Conservation (phyloP, 2,888 invertebrate species). For the Epinotia brunnichana region DNA sequence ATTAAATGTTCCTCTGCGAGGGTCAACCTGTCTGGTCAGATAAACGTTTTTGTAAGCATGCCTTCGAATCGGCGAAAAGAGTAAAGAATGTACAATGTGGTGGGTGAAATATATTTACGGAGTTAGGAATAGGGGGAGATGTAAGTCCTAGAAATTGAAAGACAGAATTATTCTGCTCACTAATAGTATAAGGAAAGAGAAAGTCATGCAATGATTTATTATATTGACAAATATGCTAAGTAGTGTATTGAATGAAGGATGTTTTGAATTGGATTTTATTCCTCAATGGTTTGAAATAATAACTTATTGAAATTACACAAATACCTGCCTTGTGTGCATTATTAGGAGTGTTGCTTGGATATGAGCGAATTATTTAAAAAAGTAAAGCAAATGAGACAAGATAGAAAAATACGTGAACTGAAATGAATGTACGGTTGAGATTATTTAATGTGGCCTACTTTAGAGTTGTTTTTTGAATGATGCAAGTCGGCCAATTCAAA, state of each 20-base stretch:
- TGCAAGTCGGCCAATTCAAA: no score
- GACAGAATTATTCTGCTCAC: slow-evolving; percentile 41
- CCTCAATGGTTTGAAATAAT: neutral
- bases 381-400: neutral
- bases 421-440: neutral
- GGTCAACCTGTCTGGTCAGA: neutral
- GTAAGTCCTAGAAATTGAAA: slow-evolving; percentile 29
- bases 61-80: neutral
- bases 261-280: neutral
- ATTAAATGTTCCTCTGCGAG: neutral
- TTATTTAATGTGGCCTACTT: no score
- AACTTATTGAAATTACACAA: neutral
- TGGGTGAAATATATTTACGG: slow-evolving; percentile 21
- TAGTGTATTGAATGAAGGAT: slow-evolving; percentile 13
- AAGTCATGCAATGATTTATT: slow-evolving; percentile 37
- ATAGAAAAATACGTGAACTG: no score
- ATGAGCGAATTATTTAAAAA: neutral
- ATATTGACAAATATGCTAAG: slow-evolving; percentile 17
- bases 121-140: slow-evolving; percentile 3
- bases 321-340: no score
- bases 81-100: neutral
- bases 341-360: neutral
- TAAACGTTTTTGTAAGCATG: neutral
- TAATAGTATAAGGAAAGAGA: slow-evolving; percentile 24
- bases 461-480: no score